Percentiles rank a stretch among this genome's conserved stretches.
phyloP scores from a whole-genome alignment of 2,113 vertebrate species.

The Myrmecophaga tridactyla region DNA sequence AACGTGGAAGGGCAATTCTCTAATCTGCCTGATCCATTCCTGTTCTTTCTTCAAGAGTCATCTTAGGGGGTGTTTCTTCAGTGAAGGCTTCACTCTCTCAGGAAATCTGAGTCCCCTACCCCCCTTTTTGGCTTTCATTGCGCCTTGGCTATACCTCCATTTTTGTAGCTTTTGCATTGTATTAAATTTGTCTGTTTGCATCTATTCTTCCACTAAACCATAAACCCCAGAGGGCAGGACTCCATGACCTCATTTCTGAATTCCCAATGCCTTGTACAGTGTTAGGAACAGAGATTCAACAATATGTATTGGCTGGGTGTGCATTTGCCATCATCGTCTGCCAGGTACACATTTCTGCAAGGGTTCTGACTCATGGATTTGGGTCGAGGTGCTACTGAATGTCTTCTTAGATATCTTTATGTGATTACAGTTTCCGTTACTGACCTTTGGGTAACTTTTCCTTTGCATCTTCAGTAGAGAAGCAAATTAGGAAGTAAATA shows the following conservation, averaged over 20 bases:
- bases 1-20: neutral
- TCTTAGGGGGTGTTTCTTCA: neutral
- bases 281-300: neutral
- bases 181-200: neutral
- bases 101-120: neutral
- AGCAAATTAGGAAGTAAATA: neutral
- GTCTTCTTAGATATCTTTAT: neutral
- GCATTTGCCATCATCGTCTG: neutral
- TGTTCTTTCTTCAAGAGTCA: neutral
- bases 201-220: neutral
- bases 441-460: constrained; percentile 8
- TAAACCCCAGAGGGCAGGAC: neutral
- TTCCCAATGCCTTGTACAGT: neutral
- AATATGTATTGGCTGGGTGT: neutral
- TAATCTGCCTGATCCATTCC: neutral
- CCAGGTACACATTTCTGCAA: neutral
- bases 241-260: neutral
- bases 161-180: neutral
- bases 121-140: neutral
- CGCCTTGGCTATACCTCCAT: neutral
- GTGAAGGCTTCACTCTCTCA: neutral
- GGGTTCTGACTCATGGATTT: neutral
- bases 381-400: neutral
- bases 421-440: neutral
- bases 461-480: constrained; percentile 18